These are phyloP conservation scores for Candoia aspera DNA, from an alignment of 2,113 vertebrate species.

Conservation along the genomic window DNA sequence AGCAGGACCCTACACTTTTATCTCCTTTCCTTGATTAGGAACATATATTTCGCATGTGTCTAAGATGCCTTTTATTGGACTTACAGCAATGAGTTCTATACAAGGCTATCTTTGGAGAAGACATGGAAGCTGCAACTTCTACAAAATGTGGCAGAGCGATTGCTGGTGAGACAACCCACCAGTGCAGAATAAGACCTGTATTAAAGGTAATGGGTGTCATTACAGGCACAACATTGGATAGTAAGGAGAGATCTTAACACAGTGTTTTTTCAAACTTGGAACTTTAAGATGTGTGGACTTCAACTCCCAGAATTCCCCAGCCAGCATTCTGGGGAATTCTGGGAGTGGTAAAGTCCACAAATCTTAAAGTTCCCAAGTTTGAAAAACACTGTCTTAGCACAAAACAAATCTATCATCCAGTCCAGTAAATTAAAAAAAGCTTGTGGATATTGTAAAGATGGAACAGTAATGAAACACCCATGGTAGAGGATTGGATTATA, in stretches of 20 bases:
- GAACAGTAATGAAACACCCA: neutral
- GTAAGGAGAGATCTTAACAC: neutral
- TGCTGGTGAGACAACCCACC: too few species aligned
- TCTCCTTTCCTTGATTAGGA: too few species aligned
- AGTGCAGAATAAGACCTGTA: too few species aligned
- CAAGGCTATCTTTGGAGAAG: too few species aligned
- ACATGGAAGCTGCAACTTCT: too few species aligned
- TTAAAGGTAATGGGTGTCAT: too few species aligned
- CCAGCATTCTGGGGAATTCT: neutral
- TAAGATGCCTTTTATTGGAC: too few species aligned
- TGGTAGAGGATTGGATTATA: neutral
- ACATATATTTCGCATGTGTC: too few species aligned
- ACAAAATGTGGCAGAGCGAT: too few species aligned
- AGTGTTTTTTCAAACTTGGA: neutral
- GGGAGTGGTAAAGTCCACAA: too few species aligned
- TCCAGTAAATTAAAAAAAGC: neutral
- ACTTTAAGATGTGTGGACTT: neutral
- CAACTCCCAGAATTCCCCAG: neutral
- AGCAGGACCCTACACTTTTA: too few species aligned
- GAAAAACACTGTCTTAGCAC: neutral
- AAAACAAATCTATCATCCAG: neutral
- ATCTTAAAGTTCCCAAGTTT: neutral
- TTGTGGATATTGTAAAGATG: neutral
- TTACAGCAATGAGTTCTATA: too few species aligned
- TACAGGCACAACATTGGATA: neutral